A percentile compares a stretch with the other conserved stretches of the same genome.
phyloP scores from a whole-genome alignment of 1,140 invertebrate species.

The Reticulitermes speratus region DNA sequence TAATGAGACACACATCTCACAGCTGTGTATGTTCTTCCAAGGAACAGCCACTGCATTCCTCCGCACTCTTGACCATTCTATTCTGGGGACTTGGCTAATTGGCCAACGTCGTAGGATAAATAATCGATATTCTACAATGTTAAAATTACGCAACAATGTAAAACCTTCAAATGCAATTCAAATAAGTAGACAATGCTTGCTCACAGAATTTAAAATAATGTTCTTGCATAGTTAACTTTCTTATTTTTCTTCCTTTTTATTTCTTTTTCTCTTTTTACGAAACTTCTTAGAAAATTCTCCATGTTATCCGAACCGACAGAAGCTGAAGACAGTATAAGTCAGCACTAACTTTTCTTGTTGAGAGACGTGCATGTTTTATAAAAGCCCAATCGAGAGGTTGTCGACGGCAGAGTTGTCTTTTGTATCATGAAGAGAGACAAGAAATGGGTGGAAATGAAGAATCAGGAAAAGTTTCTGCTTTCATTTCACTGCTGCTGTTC shows the following conservation, averaged over 20 bases:
- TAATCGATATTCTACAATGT: neutral
- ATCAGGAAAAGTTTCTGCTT: neutral
- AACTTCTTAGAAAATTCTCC: neutral
- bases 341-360: neutral
- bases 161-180: neutral
- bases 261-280: neutral
- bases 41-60: no score
- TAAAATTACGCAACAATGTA: neutral
- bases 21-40: no score
- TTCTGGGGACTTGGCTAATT: no score
- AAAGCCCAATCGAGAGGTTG: neutral
- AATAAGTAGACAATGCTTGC: neutral
- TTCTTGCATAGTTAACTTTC: neutral
- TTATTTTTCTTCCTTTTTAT: neutral
- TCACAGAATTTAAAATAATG: neutral
- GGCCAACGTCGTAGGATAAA: neutral
- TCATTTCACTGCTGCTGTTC: neutral
- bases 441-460: no score
- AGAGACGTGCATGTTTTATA: constrained; percentile 2
- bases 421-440: neutral
- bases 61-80: no score
- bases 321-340: neutral
- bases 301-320: neutral
- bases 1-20: no score
- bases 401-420: neutral